Conservation (phyloP, 2,888 invertebrate species). For the Pristionchus maxplancki region DNA sequence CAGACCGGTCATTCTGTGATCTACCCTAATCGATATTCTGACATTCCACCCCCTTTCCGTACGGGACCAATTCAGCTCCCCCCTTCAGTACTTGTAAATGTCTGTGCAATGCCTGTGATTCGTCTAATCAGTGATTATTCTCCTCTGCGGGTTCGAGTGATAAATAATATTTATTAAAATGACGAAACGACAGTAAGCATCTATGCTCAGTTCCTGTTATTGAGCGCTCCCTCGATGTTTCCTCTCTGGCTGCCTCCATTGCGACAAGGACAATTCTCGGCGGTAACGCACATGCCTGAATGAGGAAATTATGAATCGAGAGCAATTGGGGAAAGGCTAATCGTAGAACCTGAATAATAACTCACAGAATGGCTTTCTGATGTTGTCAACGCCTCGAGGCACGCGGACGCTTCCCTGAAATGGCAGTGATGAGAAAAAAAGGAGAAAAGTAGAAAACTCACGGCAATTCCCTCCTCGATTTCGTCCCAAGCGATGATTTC, state of each 20-base stretch:
- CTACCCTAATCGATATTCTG: background rate
- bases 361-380: constrained; percentile 9
- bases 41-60: background rate
- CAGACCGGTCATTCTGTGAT: constrained; percentile 18
- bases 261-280: constrained; percentile 17
- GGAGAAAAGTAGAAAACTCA: background rate
- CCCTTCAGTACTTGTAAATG: background rate
- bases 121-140: background rate
- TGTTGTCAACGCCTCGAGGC: background rate
- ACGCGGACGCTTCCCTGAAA: background rate
- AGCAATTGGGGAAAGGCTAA: too few species aligned
- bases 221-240: background rate
- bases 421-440: background rate
- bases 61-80: background rate
- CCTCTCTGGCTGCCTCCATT: background rate
- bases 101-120: background rate
- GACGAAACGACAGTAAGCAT: background rate
- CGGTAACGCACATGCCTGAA: background rate
- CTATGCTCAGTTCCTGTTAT: background rate
- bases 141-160: background rate
- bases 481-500: background rate
- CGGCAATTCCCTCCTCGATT: background rate
- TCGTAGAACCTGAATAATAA: background rate
- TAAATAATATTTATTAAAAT: background rate
- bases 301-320: too few species aligned